Evolutionary conservation across 2,797 vertebrate species (phyloP).

Genomic region (Telmatherina bonti): DNA sequence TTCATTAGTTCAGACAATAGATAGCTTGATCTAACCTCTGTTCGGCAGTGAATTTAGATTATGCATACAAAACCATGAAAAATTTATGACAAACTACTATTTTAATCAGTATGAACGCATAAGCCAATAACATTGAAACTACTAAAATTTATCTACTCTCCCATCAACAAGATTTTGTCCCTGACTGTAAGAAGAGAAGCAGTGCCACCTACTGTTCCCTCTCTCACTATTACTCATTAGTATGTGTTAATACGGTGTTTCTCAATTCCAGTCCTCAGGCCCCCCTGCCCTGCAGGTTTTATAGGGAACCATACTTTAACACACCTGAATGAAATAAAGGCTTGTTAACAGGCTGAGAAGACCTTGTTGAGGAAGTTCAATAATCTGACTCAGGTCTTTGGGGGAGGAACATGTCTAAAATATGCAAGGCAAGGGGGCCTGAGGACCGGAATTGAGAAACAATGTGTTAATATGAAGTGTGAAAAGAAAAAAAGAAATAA

Average conservation of each 20-base stretch:
- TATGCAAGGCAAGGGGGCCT: no score
- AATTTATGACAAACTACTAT: conserved; percentile 12
- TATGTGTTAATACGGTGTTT: conserved; percentile 17
- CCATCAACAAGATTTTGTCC: conserved; percentile 21
- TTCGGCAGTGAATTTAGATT: conserved; percentile 14
- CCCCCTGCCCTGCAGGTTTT: no score
- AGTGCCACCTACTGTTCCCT: conserved; percentile 82
- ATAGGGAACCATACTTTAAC: no score
- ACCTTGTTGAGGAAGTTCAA: no score
- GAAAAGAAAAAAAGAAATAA: neutral
- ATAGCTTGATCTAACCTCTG: conserved; percentile 38
- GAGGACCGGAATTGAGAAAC: no score
- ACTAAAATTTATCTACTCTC: conserved; percentile 13
- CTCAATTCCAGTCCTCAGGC: no score
- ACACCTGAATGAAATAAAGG: no score
- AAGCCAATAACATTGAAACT: conserved; percentile 1
- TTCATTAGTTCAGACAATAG: conserved; percentile 47
- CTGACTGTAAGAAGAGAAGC: conserved; percentile 64
- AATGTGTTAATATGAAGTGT: conserved; percentile 3
- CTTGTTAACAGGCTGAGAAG: no score
- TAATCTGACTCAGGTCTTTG: no score
- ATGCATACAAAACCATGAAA: conserved; percentile 13
- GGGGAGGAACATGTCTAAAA: no score
- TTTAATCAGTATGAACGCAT: conserved; percentile 1
- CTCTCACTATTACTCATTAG: conserved; percentile 35